Base-by-base conservation (phyloP, 2,888 invertebrate genomes). In the Pimpla rufipes region DNA sequence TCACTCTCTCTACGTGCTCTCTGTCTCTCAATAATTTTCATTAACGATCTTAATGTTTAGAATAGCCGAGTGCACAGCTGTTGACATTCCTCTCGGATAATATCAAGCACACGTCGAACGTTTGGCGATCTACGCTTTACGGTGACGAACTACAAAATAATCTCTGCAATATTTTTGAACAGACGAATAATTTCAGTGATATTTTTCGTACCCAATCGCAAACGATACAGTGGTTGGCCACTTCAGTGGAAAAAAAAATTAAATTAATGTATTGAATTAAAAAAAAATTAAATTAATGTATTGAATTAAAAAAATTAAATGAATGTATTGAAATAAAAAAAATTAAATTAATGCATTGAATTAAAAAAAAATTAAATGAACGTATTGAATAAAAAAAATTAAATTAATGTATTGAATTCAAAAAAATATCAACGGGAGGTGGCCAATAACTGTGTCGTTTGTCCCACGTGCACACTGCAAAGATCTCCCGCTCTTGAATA, bases 11-110 rank as follows among this genome's bases (percentile, higher is more conserved):
- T 62, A 47, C 50, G 37, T 62, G 11, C 45, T 59, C 21, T 62
- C 37, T 59, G 37, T 62, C 37, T 62, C 47, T 73, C 37, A 18
- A 23, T 55, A 35, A 35, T 42, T 29, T 29, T 73, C 42, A 29
- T 55, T 37, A 37, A 62, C 37, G 35, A 57, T 80, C 64, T 79
- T 40, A 45, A 81, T 81, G 81, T 81, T 77, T 81, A 81, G 67
- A 68, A 45, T 76, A 81, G 70, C 37, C 16, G 50, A 76, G 42
- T 52, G 50, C 66, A 67, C 66, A 68, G 18, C 57, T 67, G 55
- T 67, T 45, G 57, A 76, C 16, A 66, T 40, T 62, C 35, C 8
- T 5, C 35, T 62, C 47, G 29, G 47, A 47, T 45, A 66, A 45
- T 66, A 59, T 37, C 16, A 37, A 37, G 29, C 35, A 37, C 8